Base-by-base conservation (phyloP, 1,140 invertebrate species). In the Helicoverpa armigera region DNA sequence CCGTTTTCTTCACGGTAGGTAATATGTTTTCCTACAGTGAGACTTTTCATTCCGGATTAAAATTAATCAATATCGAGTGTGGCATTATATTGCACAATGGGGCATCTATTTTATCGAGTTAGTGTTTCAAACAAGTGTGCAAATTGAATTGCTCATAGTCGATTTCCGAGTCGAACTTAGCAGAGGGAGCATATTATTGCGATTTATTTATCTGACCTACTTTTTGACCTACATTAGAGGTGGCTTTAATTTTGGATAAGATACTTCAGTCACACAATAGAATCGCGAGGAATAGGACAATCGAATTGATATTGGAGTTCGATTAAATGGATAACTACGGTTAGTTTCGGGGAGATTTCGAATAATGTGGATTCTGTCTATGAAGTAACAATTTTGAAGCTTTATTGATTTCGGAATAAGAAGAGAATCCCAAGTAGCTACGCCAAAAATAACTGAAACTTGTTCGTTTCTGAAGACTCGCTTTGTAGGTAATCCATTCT, bases 211-310 rank as follows among this genome's bases (percentile, higher is more conserved):
- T 61, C 84, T 90, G 87, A 90, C 88, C 88, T 89, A 90, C 87
- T 90, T 90, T 87, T 81, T 86, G 85, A 88, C 85, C 88, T 89
- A 88, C 83, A 88, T 88, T 63, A 65, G 16, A 75, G 35, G 61
- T 61, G 50, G 54, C 35, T 60, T 75, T 43, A 50, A 61, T 72
- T 72, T 72, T 9, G 69, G 69, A 50, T 69, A 69, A 48, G 9
- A 69, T 69, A 67, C 35, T 50, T 69, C 4, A 50, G 43, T 13
- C 16, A 69, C 2, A 23, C 35, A 50, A 18, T 50, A 50, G 43
- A 69, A 48, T 18, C 2, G 29, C 13, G 12, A 63, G 29, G 29
- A 14, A 14, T 14, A 54, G 51, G 10, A 61, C 0, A 18, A 58
- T 2, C 18, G 9, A 43, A 43, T 43, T 9, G 5, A 9, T 9